Evolutionary conservation across 2,888 invertebrate species (phyloP), one percentile per base, ranked within the genome.

Genomic region (Chironomus riparius): DNA sequence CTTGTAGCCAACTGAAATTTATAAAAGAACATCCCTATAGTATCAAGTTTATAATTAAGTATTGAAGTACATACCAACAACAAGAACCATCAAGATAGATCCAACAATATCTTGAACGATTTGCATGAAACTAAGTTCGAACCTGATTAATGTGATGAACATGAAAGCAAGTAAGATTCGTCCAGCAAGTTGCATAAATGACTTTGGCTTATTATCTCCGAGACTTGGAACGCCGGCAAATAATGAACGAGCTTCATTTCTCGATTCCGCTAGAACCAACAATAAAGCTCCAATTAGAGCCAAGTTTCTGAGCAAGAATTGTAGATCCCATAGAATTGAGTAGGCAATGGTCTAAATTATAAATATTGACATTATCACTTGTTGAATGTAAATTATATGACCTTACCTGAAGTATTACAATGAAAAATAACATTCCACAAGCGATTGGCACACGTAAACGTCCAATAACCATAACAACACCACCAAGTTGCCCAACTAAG

Each of bases 311-410:
- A 98, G 90, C 77, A 99, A 86, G 86, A 99, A 99, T 84, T 97
- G 97, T 82, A 97, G 83, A 84, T 99, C 98, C 98, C 98, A 99
- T 77, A 99, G 86, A 85, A 99, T 98, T 83, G 97, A 95, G 86
- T 97, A 96, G 0, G 96, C 96, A 80, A 96, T 88, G 72, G 96
- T 96, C 94, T 94, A 86, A 75, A 65, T 77, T 76, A 70, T 56
- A 65, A 15, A 70, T 74, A 15, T 74, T 77, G 47, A 21, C 13
- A 24, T 22, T 15, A 15, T 15, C 7, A 56, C 15, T 38, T 38
- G 38, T 69, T 21, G 77, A 28, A 70, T 61, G 65, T 6, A 68
- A 47, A 65, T 78, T 81, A 38, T 2, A 38, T 38, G 38, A 38
- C 38, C 38, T 84, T 83, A 95, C 96, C 90, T 99, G 99, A 80